Conservation (phyloP, 2,113 vertebrate genomes). For the Heterotilapia buettikoferi region DNA sequence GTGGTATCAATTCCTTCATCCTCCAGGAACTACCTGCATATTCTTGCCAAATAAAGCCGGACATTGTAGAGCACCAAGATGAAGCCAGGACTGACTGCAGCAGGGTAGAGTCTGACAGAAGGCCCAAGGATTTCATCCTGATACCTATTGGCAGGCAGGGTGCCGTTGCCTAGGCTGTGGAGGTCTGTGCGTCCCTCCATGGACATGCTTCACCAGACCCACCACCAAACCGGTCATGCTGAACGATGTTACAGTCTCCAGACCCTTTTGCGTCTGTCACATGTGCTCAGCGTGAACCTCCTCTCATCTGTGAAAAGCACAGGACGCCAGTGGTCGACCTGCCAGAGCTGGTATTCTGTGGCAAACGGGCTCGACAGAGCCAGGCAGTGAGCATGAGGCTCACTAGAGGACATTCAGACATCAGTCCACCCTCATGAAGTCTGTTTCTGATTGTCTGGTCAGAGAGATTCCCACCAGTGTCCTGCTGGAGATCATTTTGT, state of each 20-base stretch:
- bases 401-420: fast-evolving
- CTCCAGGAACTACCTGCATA: neutral
- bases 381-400: neutral
- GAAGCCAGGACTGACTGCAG: neutral
- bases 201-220: neutral
- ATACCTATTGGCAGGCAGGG: neutral
- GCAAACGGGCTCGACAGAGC: neutral
- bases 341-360: neutral
- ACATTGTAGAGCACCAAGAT: neutral
- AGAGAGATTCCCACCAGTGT: neutral
- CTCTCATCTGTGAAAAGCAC: neutral
- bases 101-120: neutral
- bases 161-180: fast-evolving
- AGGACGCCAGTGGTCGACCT: neutral
- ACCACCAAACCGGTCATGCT: neutral
- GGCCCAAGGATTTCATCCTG: neutral
- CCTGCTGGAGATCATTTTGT: neutral
- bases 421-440: neutral
- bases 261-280: neutral
- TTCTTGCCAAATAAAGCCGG: neutral
- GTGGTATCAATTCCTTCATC: neutral
- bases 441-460: neutral
- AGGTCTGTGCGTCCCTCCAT: neutral
- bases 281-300: neutral
- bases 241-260: neutral